Evolutionary conservation across 2,797 vertebrate species (phyloP).

Genomic region (Microctenopoma lineatum): DNA sequence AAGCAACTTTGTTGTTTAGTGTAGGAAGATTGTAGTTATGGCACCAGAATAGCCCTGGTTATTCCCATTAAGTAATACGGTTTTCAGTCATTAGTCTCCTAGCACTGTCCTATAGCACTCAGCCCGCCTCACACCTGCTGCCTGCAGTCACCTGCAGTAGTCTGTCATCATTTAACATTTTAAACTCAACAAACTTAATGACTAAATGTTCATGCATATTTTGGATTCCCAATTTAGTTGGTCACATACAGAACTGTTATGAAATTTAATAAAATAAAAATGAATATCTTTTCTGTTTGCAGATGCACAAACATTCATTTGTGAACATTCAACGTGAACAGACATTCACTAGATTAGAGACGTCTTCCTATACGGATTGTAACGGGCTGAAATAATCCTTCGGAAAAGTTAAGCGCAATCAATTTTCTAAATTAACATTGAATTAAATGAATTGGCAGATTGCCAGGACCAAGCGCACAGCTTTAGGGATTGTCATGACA

Average conservation of each 20-base stretch:
- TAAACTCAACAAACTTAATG: slow-evolving; percentile 29
- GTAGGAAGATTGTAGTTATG: slow-evolving; percentile 1
- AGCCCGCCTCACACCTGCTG: slow-evolving; percentile 36
- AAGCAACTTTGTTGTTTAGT: slow-evolving; percentile 34
- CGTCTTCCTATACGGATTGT: slow-evolving; percentile 68
- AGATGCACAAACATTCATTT: slow-evolving; percentile 67
- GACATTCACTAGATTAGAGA: slow-evolving; percentile 57
- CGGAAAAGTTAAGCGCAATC: slow-evolving; percentile 73
- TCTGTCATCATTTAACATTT: slow-evolving; percentile 18
- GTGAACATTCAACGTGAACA: slow-evolving; percentile 42
- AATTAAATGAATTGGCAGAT: slow-evolving; percentile 83
- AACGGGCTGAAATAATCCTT: slow-evolving; percentile 80
- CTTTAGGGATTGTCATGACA: slow-evolving; percentile 85
- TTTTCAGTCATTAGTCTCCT: slow-evolving; percentile 19
- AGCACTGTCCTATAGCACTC: slow-evolving; percentile 5
- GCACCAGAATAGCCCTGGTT: slow-evolving; percentile 44
- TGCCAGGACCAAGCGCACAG: slow-evolving; percentile 75
- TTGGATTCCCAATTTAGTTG: slow-evolving; percentile 23
- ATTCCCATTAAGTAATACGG: slow-evolving; percentile 39
- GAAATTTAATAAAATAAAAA: slow-evolving; percentile 33
- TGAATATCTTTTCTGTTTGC: slow-evolving; percentile 47
- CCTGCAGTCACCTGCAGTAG: slow-evolving; percentile 30
- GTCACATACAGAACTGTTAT: slow-evolving; percentile 46
- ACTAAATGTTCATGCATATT: slow-evolving; percentile 23
- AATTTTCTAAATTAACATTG: slow-evolving; percentile 79